Evolutionary conservation across 2,797 vertebrate species (phyloP), one percentile per base, ranked within the genome.

Genomic region (Kryptopterus vitreolus): DNA sequence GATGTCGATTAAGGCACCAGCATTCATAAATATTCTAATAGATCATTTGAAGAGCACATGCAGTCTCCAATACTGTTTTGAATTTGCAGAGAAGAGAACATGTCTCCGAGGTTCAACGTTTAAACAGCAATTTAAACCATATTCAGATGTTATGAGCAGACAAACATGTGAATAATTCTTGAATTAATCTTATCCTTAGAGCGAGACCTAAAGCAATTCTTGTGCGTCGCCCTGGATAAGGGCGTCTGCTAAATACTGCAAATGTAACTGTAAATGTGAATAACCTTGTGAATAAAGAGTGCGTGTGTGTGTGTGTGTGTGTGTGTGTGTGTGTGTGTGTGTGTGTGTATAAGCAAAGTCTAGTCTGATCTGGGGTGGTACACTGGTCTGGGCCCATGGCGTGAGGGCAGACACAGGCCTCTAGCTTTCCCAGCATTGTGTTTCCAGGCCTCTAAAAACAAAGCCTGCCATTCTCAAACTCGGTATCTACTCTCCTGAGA

Each of bases 341-440:
- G 33, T 52, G 9, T 57, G 24, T 35, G 20, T 58, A 12, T 77
- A 12, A 58, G 48, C 43, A 22, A 65, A 20, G 8, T 22, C 31
- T 33, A 22, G 8, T 24, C 22, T 59, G 31, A 31, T 50, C 43
- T 59, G 61, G 71, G 65, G 43, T 33, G 26, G 76, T 74, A 76
- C 52, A 38, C 26, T 22, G 68, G 61, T 31, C 15, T 43, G 31
- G 24, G 70, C 53, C 79, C 78, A 68, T 84, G 78, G 78, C 61
- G 71, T 81, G 82, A 82, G 77, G 81, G 53, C 26, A 33, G 11
- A 24, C 15, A 1, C 26, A 59, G 35, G 55, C 58, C 59, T 57
- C 58, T 52, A 69, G 29, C 38, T 89, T 93, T 93, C 92, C 91
- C 90, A 89, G 87, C 90, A 91, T 92, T 93, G 91, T 92, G 90